Base-by-base conservation (phyloP, 1,140 invertebrate species). In the Luehdorfia chinensis region DNA sequence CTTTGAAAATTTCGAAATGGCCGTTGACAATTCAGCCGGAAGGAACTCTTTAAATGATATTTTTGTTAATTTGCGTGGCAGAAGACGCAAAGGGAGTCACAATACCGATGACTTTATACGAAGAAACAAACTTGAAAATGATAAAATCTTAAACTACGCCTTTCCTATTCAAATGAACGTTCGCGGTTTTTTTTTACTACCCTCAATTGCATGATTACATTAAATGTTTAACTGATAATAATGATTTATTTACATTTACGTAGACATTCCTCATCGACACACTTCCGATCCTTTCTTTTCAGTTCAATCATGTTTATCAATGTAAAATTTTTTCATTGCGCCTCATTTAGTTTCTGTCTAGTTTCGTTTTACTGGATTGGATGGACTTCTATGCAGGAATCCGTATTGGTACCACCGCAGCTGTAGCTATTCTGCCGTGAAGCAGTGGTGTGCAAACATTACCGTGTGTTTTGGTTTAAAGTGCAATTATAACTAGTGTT, bases 1-100 rank as follows among this genome's bases (percentile, higher is more conserved):
- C n/a, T n/a, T n/a, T n/a, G n/a, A n/a, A 30, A 43, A 6, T 25
- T 39, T 5, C 50, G 37, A 31, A 53, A 39, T 25, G 19, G 14
- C 21, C 11, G 34, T 12, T 8, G 32, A 34, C 16, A 23, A 18
- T 15, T 15, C 16, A 16, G 11, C 13, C 3, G 16, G 13, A 7
- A 43, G 25, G 4, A 43, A 11, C n/a, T 43, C 39, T 2, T 15
- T 43, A 9, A 16, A 43, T 16, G n/a, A 43, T 16, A 16, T 43
- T 9, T 43, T 28, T 30, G 16, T 43, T 28, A 43, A 43, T 15
- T 14, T 43, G 6, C 23, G 25, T n/a, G 16, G 11, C 4, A 5
- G 25, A 14, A 12, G 37, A 27, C 14, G n/a, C n/a, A 23, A 12
- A 39, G 12, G 27, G 8, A n/a, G n/a, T n/a, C n/a, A n/a, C n/a